Evolutionary conservation across 2,113 vertebrate species (phyloP).

Genomic region (rabbit (Oryctolagus cuniculus)): DNA sequence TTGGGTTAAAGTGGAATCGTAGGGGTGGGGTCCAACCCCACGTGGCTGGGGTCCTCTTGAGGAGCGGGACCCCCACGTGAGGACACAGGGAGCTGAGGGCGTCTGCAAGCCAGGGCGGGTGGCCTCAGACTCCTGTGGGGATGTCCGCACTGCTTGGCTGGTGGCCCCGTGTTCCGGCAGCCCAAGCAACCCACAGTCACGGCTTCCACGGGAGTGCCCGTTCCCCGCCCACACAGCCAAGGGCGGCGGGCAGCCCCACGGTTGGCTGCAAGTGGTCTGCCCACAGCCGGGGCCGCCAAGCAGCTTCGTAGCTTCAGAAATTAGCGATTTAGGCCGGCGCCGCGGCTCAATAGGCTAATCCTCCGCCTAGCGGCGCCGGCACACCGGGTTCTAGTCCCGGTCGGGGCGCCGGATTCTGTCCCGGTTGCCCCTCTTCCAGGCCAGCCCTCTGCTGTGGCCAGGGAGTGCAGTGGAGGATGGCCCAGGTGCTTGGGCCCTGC

Average conservation of each 20-base stretch:
- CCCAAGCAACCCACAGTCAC: rapidly evolving
- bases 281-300: neutral
- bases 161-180: rapidly evolving
- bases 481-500: too few species aligned
- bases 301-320: neutral
- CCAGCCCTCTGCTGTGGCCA: too few species aligned
- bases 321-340: neutral
- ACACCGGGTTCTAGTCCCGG: too few species aligned
- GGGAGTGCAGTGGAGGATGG: too few species aligned
- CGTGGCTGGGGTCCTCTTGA: rapidly evolving
- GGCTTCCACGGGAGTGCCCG: rapidly evolving
- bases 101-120: rapidly evolving
- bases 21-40: neutral
- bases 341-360: too few species aligned
- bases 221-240: rapidly evolving
- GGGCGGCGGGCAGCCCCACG: rapidly evolving
- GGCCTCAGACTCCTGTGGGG: neutral
- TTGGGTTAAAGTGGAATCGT: too few species aligned
- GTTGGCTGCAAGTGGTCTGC: rapidly evolving
- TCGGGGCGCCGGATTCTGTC: too few species aligned
- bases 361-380: too few species aligned
- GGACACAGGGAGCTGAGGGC: rapidly evolving
- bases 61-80: rapidly evolving
- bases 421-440: too few species aligned
- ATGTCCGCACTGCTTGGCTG: rapidly evolving